Evolutionary conservation across 2,797 vertebrate species (phyloP).

Genomic region (Pyrocephalus nanus): DNA sequence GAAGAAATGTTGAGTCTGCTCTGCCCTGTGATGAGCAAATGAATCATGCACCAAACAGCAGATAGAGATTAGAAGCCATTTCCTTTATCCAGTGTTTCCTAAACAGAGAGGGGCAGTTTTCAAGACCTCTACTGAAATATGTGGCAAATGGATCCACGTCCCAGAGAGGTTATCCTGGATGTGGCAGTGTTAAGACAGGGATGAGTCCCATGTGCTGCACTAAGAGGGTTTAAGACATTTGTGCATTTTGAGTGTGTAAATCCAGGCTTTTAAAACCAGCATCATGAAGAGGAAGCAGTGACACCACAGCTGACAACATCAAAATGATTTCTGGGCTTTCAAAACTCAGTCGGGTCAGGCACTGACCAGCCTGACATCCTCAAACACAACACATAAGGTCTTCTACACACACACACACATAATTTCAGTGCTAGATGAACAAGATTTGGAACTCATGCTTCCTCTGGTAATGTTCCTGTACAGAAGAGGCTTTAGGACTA

Average conservation of each 20-base stretch:
- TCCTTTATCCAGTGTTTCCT: neutral
- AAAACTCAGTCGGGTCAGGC: neutral
- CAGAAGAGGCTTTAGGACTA: neutral
- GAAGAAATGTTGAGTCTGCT: neutral
- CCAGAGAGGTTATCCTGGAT: neutral
- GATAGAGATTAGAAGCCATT: neutral
- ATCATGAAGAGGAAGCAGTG: neutral
- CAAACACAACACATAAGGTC: neutral
- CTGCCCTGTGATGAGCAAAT: neutral
- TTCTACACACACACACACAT: neutral
- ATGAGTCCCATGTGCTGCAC: rapidly evolving
- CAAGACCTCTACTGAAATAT: neutral
- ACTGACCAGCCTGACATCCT: neutral
- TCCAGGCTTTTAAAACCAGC: neutral
- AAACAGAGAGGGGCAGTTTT: neutral
- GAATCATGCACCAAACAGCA: neutral
- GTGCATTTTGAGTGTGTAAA: neutral
- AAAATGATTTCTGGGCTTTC: neutral
- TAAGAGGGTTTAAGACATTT: neutral
- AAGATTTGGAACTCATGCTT: neutral
- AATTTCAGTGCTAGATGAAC: neutral
- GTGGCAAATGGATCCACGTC: neutral
- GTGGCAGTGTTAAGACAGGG: neutral
- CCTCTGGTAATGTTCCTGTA: neutral
- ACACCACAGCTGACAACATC: neutral